Conservation (phyloP, 1,140 invertebrate species). For the Bicyclus anynana region DNA sequence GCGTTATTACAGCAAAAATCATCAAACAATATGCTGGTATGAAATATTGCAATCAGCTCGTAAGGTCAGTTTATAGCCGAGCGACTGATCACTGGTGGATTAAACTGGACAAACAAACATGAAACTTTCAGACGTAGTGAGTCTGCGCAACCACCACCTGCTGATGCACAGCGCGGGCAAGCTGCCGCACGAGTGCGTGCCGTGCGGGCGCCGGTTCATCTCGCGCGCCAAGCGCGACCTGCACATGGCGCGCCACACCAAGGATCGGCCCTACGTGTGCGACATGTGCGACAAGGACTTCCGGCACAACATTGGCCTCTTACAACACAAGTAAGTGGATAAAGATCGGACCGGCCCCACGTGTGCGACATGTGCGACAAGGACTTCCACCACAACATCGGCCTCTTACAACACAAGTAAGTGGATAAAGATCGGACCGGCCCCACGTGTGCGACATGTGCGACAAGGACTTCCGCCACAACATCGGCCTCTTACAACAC, state of each 20-base stretch:
- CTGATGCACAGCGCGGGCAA: constrained; percentile 38
- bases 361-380: constrained; percentile 43
- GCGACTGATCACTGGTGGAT: no score
- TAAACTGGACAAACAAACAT: no score
- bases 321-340: constrained; percentile 39
- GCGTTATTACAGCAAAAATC: no score
- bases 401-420: constrained; percentile 41
- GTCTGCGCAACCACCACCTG: constrained; percentile 30
- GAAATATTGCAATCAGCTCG: no score
- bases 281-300: constrained; percentile 43
- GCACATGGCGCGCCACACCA: constrained; percentile 47
- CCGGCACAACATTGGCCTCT: constrained; percentile 28
- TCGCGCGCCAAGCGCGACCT: constrained; percentile 33
- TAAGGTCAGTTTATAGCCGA: no score
- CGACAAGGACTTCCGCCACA: no score
- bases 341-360: constrained; percentile 29
- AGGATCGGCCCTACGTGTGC: constrained; percentile 40
- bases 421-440: no score
- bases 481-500: no score
- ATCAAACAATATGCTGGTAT: no score
- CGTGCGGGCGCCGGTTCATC: constrained; percentile 50
- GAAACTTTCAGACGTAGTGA: constrained; percentile 33
- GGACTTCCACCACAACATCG: background rate
- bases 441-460: no score
- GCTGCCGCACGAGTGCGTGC: constrained; percentile 43